A percentile compares a stretch with the other conserved stretches of the same genome.
Evolutionary conservation across 2,888 invertebrate genomes (phyloP).

Genomic region (Argyra leucocephala): DNA sequence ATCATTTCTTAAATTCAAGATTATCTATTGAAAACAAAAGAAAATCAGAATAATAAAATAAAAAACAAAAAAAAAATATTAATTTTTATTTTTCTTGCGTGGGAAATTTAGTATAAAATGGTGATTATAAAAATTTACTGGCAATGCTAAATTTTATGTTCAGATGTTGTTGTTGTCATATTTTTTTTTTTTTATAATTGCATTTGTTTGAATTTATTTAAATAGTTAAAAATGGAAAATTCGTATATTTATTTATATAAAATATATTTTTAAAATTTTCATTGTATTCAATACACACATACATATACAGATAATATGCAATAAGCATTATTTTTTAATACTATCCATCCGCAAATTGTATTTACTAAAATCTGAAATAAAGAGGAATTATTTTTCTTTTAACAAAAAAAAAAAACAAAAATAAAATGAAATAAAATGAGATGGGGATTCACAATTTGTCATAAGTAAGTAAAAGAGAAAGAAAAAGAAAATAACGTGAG

Average conservation of each 20-base stretch:
- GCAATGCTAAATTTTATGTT: no score
- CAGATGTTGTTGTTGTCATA: no score
- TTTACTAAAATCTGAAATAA: background rate
- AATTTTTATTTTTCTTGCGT: background rate
- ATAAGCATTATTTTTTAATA: no score
- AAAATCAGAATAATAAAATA: background rate
- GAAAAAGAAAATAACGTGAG: background rate
- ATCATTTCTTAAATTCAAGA: background rate
- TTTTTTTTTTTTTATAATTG: no score
- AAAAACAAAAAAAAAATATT: background rate
- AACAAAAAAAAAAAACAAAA: background rate
- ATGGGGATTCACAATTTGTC: background rate
- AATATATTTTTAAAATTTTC: no score
- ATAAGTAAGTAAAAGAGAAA: background rate
- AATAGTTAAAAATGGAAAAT: no score
- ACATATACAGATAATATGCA: no score
- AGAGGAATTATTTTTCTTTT: background rate
- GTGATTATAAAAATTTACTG: background rate
- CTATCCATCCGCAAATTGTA: no score
- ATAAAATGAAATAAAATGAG: no score
- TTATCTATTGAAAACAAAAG: background rate
- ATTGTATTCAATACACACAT: no score
- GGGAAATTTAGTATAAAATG: background rate
- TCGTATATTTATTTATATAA: no score
- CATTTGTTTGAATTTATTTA: no score